Evolutionary conservation across 2,888 invertebrate genomes (phyloP).

Genomic region (Keiferia lycopersicella): DNA sequence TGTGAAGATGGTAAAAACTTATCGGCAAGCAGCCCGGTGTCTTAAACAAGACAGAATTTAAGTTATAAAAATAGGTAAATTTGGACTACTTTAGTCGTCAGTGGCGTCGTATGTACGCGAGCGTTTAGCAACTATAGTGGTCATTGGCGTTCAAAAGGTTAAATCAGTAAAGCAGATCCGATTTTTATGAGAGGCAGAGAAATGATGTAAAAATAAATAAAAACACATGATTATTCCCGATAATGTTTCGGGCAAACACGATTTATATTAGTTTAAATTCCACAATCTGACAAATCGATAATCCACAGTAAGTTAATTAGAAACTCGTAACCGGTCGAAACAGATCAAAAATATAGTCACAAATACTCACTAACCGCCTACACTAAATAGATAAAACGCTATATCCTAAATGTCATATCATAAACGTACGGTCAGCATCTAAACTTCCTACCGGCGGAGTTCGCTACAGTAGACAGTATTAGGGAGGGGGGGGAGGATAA

Average conservation of each 20-base stretch:
- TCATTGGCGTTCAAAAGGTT: no score
- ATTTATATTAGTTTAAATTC: conserved; percentile 74
- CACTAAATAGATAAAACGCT: conserved; percentile 57
- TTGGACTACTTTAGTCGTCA: no score
- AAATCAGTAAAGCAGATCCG: no score
- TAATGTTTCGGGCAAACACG: conserved; percentile 60
- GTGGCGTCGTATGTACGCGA: no score
- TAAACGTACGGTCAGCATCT: conserved; percentile 62
- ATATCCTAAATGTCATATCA: conserved; percentile 54
- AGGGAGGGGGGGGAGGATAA: conserved; percentile 47
- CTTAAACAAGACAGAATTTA: no score
- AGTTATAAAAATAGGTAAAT: no score
- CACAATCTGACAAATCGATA: conserved; percentile 73
- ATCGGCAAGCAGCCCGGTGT: no score
- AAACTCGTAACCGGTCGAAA: conserved; percentile 67
- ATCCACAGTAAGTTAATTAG: conserved; percentile 71
- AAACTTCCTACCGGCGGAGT: conserved; percentile 61
- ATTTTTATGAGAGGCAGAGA: no score
- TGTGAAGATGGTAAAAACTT: no score
- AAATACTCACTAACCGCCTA: conserved; percentile 70
- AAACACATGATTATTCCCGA: conserved; percentile 55
- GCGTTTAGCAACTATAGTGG: no score
- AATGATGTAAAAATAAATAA: conserved; percentile 39
- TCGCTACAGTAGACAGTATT: conserved; percentile 39
- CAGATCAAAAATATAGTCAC: conserved; percentile 72